Evolutionary conservation across 2,888 invertebrate species (phyloP), one percentile per base, ranked within the genome.

Genomic region (Notocelia uddmanniana): DNA sequence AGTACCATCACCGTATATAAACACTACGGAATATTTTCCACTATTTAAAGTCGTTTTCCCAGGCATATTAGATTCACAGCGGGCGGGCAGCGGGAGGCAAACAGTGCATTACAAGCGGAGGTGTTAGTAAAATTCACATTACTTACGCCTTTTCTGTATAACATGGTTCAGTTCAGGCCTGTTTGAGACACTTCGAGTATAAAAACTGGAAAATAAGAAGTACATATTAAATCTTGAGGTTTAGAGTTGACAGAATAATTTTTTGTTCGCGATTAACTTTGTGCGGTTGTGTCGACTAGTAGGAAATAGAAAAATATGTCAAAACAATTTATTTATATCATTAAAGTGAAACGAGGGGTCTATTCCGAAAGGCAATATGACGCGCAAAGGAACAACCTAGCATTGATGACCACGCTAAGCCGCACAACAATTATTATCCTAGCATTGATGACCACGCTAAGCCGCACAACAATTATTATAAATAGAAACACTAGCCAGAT

Each of bases 161-260:
- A 55, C 6, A 45, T 10, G 15, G 6, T 26, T 13, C 10, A 19
- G 26, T 15, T 63, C 31, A 31, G 19, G 21, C 19, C 54, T 55
- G 45, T 55, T 67, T 19, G 48, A n/a, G 58, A 58, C 58, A 45
- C 15, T 58, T 50, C 18, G n/a, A 11, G 23, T 11, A 26, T 60
- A 62, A 62, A 59, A 62, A 62, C 11, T 18, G 45, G n/a, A 23
- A 60, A 23, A 60, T 60, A 60, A 45, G 5, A 19, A 11, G 60
- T 26, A n/a, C n/a, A n/a, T n/a, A 11, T 62, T 48, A 48, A 62
- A 62, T 62, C 48, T 26, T 62, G 60, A 62, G 60, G 26, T 60
- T 60, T 45, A 26, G 60, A 45, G 60, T 26, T 26, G 60, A 18
- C 48, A 62, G 60, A 41, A 26, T 62, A 62, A 62, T 62, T 62